These are phyloP conservation scores for Sceloporus tristichus DNA, from an alignment of 2,113 vertebrate genomes.

Conservation along the genomic window DNA sequence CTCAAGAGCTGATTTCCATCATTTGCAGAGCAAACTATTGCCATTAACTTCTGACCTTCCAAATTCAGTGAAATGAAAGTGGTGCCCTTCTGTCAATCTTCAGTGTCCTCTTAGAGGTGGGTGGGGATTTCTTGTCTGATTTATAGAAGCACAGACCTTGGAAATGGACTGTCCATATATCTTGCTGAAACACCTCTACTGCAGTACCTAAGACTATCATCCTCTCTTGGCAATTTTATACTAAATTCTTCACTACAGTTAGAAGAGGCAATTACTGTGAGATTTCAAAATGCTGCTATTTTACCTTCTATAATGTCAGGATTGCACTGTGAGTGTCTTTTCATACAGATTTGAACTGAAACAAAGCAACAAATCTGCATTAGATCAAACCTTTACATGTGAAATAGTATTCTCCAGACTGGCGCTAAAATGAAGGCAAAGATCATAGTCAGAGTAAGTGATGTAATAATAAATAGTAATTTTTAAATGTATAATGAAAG, in stretches of 20 bases:
- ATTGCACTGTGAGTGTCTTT: neutral
- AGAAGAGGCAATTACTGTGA: neutral
- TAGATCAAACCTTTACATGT: neutral
- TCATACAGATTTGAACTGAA: neutral
- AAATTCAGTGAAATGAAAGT: neutral
- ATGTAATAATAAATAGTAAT: too few species aligned
- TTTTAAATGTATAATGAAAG: too few species aligned
- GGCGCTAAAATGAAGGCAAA: neutral
- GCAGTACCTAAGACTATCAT: neutral
- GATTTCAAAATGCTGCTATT: neutral
- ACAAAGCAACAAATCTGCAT: neutral
- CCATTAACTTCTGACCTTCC: slow-evolving; percentile 23
- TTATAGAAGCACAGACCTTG: neutral
- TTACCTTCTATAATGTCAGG: neutral
- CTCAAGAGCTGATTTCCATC: neutral
- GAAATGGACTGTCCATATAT: neutral
- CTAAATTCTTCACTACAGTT: neutral
- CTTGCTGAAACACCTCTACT: neutral
- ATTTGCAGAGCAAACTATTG: slow-evolving; percentile 6
- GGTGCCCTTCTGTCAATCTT: neutral
- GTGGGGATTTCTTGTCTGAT: neutral
- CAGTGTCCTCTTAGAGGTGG: neutral
- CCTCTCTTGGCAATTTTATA: neutral
- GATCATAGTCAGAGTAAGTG: too few species aligned
- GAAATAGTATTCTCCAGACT: neutral